Base-by-base conservation (phyloP, 2,797 vertebrate species). In the Capromys pilorides region DNA sequence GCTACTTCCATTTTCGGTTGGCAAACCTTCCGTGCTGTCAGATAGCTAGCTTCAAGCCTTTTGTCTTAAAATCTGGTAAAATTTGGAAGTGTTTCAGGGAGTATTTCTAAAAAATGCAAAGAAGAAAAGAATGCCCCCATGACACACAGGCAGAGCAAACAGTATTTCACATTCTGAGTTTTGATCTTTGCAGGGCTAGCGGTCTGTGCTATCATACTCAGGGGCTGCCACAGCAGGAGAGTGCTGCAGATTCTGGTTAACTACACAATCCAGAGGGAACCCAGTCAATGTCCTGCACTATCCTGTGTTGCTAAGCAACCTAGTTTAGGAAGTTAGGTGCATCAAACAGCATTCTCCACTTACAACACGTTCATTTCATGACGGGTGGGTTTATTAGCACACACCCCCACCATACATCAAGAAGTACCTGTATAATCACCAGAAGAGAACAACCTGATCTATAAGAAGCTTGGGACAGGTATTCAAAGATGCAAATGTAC, bases 161-260 rank as follows among this genome's bases (percentile, higher is more conserved):
- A n/a, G 21, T 85, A n/a, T 31, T 66, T n/a, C 21, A 8, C 31
- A 26, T 33, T 85, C 49, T 85, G 41, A 64, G 26, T 21, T 66
- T 45, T 45, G 28, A 19, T 84, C 61, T 84, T 66, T 84, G 41
- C 61, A 84, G 18, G 16, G 41, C 26, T 21, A 19, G 80, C 2
- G 10, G 36, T 41, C 80, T 81, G 6, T 16, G 3, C 54, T 62
- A 5, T 59, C 26, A 11, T 11, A 62, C 59, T 62, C 26, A 33
- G 14, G 1, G 5, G 2, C 19, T 22, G 5, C 1, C 7, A 31
- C 41, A 66, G 28, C 31, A 21, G 10, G 18, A 49, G 18, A 7
- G 28, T 7, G 3, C 39, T 21, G 6, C 19, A 64, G 39, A 41
- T 33, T 28, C 41, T 13, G 5, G 2, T 8, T 5, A 66, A 21